phyloP scores from a whole-genome alignment of 2,797 vertebrate genomes.

The Australoheros facetus region DNA sequence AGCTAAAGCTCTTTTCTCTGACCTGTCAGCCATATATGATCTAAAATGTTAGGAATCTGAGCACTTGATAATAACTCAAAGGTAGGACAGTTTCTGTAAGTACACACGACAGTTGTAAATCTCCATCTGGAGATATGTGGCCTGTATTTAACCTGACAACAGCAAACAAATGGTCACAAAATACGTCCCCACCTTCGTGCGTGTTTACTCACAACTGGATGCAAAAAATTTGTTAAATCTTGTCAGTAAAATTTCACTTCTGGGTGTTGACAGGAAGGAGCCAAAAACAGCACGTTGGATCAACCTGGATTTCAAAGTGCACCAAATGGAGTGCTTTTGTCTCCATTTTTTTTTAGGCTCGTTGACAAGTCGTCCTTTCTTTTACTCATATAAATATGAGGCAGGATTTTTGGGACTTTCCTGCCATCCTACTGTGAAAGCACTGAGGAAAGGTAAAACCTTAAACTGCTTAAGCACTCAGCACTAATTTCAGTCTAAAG shows the following conservation, averaged over 20 bases:
- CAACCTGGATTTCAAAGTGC: constrained; percentile 10
- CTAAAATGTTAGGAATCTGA: constrained; percentile 33
- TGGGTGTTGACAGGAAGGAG: constrained; percentile 40
- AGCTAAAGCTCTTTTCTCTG: constrained; percentile 7
- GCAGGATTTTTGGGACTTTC: constrained; percentile 36
- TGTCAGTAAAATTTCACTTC: constrained; percentile 57
- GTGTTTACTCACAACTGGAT: constrained; percentile 52
- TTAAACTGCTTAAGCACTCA: constrained; percentile 7
- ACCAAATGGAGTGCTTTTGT: background rate
- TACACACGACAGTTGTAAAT: constrained; percentile 49
- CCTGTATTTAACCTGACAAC: constrained; percentile 54
- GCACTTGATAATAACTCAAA: constrained; percentile 30
- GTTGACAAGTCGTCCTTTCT: background rate
- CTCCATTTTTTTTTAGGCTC: too few species aligned
- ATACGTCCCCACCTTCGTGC: background rate
- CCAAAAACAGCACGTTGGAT: constrained; percentile 32
- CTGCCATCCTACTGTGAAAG: constrained; percentile 22
- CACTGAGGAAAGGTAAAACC: constrained; percentile 48
- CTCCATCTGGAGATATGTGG: constrained; percentile 47
- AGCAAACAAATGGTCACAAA: constrained; percentile 70
- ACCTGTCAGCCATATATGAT: constrained; percentile 23
- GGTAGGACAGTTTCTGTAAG: constrained; percentile 34
- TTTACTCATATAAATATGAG: constrained; percentile 3
- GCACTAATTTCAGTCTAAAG: constrained; percentile 1
- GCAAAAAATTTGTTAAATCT: constrained; percentile 54